Base-by-base conservation (phyloP, 2,888 invertebrate species). In the Nymphalis polychloros region DNA sequence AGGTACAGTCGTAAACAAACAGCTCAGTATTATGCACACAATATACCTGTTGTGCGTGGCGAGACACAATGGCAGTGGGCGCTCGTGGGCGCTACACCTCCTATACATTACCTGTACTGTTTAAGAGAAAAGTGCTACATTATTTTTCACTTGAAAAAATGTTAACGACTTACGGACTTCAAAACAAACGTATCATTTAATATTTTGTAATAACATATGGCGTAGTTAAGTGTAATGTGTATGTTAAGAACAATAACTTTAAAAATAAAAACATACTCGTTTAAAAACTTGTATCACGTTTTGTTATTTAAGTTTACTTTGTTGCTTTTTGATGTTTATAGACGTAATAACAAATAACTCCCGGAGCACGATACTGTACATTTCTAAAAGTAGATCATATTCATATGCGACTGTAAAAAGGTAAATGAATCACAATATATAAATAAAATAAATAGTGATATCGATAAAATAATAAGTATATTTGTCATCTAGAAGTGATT, bases 41-140 rank as follows among this genome's bases (percentile, higher is more conserved):
- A 70, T 57, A 68, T 71, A 70, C 64, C 69, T 69, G 64, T 66
- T 67, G 72, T 67, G 62, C 62, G 68, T 57, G 55, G 55, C 57
- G 57, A 57, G 23, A 65, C 67, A 73, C 73, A 74, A 74, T 70
- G 66, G 61, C 72, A 55, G 72, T 71, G 72, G 72, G 73, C 72
- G 73, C 67, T 68, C 61, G 69, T 69, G 67, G 70, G 70, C 66
- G 70, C 70, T 48, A 67, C 70, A 67, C 60, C 55, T 63, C 69
- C 60, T 61, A 55, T 41, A 61, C 60, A 67, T 67, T 62, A 55
- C 66, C 55, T 62, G 31, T 62, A 50, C 62, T 31, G 27, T 49
- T 16, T 13, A 10, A 31, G 27, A 23, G 49, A 49, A 48, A 63
- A 53, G 52, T 63, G 41, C 17, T 20, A 41, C 17, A 13, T 46